phyloP scores from a whole-genome alignment of 2,113 vertebrate genomes.

The Jaculus jaculus region DNA sequence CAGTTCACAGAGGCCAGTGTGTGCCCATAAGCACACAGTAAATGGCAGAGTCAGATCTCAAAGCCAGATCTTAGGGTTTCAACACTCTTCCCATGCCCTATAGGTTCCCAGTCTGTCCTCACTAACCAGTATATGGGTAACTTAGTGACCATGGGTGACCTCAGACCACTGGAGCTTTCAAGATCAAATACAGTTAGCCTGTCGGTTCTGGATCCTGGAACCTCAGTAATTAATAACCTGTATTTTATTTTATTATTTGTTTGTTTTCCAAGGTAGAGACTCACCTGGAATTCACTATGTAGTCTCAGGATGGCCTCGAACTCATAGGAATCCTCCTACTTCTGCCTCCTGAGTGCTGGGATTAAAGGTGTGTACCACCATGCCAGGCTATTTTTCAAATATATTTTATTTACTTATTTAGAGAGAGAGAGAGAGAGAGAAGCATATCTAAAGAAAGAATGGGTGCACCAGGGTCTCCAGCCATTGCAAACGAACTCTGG shows the following conservation, averaged over 20 bases:
- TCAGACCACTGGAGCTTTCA: constrained; percentile 9
- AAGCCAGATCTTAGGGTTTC: constrained; percentile 1
- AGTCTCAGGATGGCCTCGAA: too few species aligned
- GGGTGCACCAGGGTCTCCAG: too few species aligned
- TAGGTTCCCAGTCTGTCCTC: not conserved
- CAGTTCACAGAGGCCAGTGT: constrained; percentile 16
- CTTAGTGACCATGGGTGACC: not conserved
- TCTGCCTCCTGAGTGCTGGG: too few species aligned
- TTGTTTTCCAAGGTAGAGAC: too few species aligned
- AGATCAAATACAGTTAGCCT: not conserved
- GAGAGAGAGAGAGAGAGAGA: too few species aligned
- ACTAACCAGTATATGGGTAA: not conserved
- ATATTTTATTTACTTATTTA: too few species aligned
- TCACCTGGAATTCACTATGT: too few species aligned
- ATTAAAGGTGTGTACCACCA: too few species aligned
- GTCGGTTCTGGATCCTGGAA: not conserved
- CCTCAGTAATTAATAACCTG: not conserved
- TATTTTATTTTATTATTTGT: not conserved
- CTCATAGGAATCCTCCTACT: too few species aligned
- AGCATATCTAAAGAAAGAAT: too few species aligned
- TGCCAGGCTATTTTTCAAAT: too few species aligned
- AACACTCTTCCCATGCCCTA: not conserved
- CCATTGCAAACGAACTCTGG: too few species aligned
- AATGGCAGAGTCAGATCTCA: not conserved
- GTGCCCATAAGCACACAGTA: not conserved